A percentile compares a stretch with the other conserved stretches of the same genome.
Evolutionary conservation across 1,140 invertebrate species (phyloP).

Genomic region (Drosophila saltans): DNA sequence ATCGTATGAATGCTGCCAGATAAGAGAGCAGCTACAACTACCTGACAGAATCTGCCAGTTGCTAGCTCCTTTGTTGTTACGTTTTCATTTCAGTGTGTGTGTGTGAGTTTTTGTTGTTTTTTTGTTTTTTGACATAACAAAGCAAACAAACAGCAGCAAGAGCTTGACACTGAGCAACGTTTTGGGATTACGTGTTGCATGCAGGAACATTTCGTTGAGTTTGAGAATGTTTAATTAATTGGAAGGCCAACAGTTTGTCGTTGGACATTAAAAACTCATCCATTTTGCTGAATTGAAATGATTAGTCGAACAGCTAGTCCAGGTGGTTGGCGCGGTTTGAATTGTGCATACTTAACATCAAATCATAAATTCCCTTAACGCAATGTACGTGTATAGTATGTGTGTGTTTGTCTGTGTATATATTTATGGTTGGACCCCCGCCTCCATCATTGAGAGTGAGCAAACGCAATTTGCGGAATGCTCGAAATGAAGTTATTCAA

Average conservation of each 20-base stretch:
- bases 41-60: conserved; percentile 43
- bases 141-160: conserved; percentile 23
- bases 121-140: conserved; percentile 33
- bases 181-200: conserved; percentile 67
- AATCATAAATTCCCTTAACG: conserved; percentile 49
- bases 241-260: conserved; percentile 45
- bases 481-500: conserved; percentile 76
- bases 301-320: background rate
- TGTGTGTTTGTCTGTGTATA: conserved; percentile 40
- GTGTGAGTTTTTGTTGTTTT: background rate
- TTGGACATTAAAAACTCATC: conserved; percentile 42
- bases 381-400: conserved; percentile 21
- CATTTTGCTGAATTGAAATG: background rate
- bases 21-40: conserved; percentile 39
- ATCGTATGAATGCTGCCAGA: conserved; percentile 42
- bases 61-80: background rate
- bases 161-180: conserved; percentile 22
- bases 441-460: conserved; percentile 39
- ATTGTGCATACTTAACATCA: conserved; percentile 40
- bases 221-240: conserved; percentile 48
- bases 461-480: conserved; percentile 66
- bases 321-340: background rate
- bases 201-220: conserved; percentile 38
- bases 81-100: too few relatives aligned
- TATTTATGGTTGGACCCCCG: conserved; percentile 23